These are phyloP conservation scores for Smutsia gigantea DNA, from an alignment of 2,797 vertebrate species.

Conservation along the genomic window DNA sequence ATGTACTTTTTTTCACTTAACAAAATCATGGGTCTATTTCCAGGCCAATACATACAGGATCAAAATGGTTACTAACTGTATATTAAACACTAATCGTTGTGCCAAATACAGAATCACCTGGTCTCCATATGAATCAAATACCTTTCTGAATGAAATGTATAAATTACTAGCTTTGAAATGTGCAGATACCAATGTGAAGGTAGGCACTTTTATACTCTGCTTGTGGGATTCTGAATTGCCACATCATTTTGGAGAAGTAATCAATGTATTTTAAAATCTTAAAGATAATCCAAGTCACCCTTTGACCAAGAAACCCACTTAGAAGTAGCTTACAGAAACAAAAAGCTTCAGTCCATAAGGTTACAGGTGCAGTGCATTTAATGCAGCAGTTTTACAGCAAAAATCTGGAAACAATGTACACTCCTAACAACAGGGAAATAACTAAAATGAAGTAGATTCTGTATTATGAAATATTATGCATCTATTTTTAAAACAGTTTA, in stretches of 20 bases:
- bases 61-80: slow-evolving; percentile 13
- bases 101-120: background rate
- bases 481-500: slow-evolving; percentile 11
- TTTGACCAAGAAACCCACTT: slow-evolving; percentile 28
- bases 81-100: slow-evolving; percentile 39
- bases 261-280: background rate
- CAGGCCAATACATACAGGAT: background rate
- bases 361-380: slow-evolving; percentile 10
- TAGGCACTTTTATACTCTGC: slow-evolving; percentile 5
- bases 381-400: background rate
- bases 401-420: background rate
- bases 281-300: slow-evolving; percentile 15
- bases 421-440: slow-evolving; percentile 24
- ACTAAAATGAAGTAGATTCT: slow-evolving; percentile 10
- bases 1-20: background rate
- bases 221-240: background rate
- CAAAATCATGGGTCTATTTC: background rate
- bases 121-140: slow-evolving; percentile 30
- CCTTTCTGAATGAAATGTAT: background rate
- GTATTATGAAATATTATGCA: background rate
- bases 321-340: background rate
- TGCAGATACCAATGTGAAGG: background rate
- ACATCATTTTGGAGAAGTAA: slow-evolving; percentile 23
- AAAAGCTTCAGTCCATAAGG: background rate
- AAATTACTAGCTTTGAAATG: slow-evolving; percentile 26